phyloP scores from a whole-genome alignment of 2,888 invertebrate genomes.

The Epirrita christyi region DNA sequence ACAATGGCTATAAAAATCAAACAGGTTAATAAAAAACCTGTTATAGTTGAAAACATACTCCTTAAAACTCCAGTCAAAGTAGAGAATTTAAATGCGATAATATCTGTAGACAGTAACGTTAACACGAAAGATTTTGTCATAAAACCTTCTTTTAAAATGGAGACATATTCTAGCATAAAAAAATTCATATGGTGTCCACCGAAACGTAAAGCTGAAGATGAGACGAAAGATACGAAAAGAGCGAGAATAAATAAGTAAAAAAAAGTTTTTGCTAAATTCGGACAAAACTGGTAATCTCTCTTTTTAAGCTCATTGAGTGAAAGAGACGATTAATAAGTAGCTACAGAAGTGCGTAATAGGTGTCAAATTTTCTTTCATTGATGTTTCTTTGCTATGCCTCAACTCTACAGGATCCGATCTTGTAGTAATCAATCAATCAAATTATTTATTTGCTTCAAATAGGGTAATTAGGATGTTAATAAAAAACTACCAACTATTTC shows the following conservation, averaged over 20 bases:
- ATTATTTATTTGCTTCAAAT: too few species aligned
- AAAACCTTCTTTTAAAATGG: background rate
- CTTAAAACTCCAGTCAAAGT: slow-evolving; percentile 11
- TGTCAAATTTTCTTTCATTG: background rate
- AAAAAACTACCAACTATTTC: too few species aligned
- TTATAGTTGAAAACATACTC: slow-evolving; percentile 27
- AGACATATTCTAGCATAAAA: background rate
- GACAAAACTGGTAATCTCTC: background rate
- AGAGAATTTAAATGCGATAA: background rate
- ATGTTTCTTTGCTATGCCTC: too few species aligned
- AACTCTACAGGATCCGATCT: too few species aligned
- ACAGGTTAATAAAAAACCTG: slow-evolving; percentile 14
- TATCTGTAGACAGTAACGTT: too few species aligned
- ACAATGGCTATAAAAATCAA: background rate
- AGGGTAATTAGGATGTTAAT: too few species aligned
- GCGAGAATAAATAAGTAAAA: background rate
- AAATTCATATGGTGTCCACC: slow-evolving; percentile 4
- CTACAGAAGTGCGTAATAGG: background rate
- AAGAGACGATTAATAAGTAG: background rate
- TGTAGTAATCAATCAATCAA: too few species aligned
- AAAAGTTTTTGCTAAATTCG: background rate
- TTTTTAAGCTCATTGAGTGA: background rate
- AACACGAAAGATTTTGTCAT: background rate
- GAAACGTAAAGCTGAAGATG: slow-evolving; percentile 1
- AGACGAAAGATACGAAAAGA: background rate